phyloP scores from a whole-genome alignment of 2,888 invertebrate genomes.

The Drosophila greeni region DNA sequence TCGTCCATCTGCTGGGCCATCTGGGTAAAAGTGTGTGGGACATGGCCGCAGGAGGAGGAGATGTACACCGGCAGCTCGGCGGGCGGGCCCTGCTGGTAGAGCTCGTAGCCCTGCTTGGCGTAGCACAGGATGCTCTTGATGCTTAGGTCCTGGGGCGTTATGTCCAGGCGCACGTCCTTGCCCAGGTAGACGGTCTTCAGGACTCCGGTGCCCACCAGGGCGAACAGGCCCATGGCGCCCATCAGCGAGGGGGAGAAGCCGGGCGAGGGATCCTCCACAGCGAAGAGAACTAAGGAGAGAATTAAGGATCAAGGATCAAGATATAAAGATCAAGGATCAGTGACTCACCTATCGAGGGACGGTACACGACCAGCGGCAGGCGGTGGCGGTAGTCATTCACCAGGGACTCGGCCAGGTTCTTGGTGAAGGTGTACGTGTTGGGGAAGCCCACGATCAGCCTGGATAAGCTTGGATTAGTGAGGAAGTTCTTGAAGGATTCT shows the following conservation, averaged over 20 bases:
- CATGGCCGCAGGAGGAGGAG: slow-evolving; percentile 55
- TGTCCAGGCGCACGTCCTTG: slow-evolving; percentile 50
- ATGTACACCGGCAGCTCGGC: slow-evolving; percentile 53
- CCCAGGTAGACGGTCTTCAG: slow-evolving; percentile 60
- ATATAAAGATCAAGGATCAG: no score
- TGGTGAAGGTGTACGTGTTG: slow-evolving; percentile 95
- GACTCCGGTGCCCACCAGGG: slow-evolving; percentile 65
- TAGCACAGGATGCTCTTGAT: slow-evolving; percentile 64
- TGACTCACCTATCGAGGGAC: slow-evolving; percentile 92
- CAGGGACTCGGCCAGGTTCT: slow-evolving; percentile 90
- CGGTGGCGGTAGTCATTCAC: slow-evolving; percentile 83
- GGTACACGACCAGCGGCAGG: slow-evolving; percentile 87
- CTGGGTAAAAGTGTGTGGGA: slow-evolving; percentile 51
- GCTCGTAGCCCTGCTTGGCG: slow-evolving; percentile 34
- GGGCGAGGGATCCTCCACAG: slow-evolving; percentile 65
- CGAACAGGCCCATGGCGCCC: slow-evolving; percentile 71
- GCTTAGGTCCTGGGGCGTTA: slow-evolving; percentile 67
- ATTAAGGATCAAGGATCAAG: background rate
- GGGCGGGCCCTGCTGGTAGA: slow-evolving; percentile 50
- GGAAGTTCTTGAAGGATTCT: background rate
- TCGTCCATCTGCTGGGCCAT: slow-evolving; percentile 52
- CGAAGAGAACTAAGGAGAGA: slow-evolving; percentile 52
- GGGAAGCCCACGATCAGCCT: slow-evolving; percentile 80
- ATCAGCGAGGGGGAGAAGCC: slow-evolving; percentile 67
- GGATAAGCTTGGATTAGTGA: background rate